Base-by-base conservation (phyloP, 2,888 invertebrate genomes). In the Acleris literana region DNA sequence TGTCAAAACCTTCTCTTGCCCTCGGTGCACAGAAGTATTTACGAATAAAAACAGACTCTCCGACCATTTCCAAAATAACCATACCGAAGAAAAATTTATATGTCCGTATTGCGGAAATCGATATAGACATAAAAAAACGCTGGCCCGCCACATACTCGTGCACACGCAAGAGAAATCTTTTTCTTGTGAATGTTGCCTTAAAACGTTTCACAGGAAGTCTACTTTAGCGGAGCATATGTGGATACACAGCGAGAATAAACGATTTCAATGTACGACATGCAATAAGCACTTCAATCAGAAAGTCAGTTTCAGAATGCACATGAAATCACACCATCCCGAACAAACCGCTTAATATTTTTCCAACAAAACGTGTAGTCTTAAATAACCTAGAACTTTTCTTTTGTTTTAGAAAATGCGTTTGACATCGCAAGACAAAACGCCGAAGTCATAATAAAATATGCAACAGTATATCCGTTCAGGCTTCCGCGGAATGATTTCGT, bases 101-200 rank as follows among this genome's bases (percentile, higher is more conserved):
- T 90, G 90, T 55, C 73, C 81, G 0, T 79, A 77, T 63, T 90
- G 90, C 68, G 82, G 82, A 0, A 78, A 84, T 0, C 89, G 88
- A 69, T 93, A 93, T 68, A 87, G 84, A 55, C 81, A 82, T 0
- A 90, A 90, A 63, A 82, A 88, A 17, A 81, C 80, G 61, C 74
- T 93, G n/a, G 83, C 87, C 9, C 86, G 87, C 16, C 93, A 94
- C 69, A 80, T 86, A 78, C 82, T 91, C 1, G 84, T 85, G 1
- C 93, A 93, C 71, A 90, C 92, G 0, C 89, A 87, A 9, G 88
- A 88, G 58, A 92, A 90, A 68, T 80, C 85, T 0, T 93, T 88
- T 64, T 76, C 83, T 16, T 94, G 94, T 68, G 78, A 81, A n/a
- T 81, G 89, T 1, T 93, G 93, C 64, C 73, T 84, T 0, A 93